A percentile compares a stretch with the other conserved stretches of the same genome.
Conservation (phyloP, 2,113 vertebrate genomes). For the Oophaga pumilio region DNA sequence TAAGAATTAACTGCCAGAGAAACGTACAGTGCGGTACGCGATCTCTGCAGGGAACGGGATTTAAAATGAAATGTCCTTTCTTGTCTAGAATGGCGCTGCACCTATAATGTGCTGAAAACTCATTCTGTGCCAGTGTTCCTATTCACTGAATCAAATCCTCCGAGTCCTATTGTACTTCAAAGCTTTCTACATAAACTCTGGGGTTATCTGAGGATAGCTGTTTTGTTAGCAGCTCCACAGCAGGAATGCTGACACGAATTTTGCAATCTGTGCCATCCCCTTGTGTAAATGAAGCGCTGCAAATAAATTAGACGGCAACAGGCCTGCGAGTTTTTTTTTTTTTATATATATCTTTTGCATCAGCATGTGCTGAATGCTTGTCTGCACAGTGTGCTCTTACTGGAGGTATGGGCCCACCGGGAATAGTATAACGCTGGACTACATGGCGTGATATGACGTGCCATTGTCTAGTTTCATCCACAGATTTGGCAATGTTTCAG, state of each 20-base stretch:
- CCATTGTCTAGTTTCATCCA: background rate
- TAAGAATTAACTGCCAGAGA: background rate
- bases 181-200: constrained; percentile 32
- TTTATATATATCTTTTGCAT: constrained; percentile 35
- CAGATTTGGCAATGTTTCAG: background rate
- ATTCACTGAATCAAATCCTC: constrained; percentile 36
- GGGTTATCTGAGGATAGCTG: constrained; percentile 46
- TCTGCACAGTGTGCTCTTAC: constrained; percentile 17
- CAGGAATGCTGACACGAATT: constrained; percentile 54
- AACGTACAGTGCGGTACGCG: background rate
- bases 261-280: constrained; percentile 51
- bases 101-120: constrained; percentile 43
- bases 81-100: background rate
- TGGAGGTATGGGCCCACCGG: background rate
- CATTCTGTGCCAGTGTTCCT: constrained; percentile 38
- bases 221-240: constrained; percentile 46
- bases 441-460: background rate
- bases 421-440: background rate
- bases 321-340: constrained; percentile 6
- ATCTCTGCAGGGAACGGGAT: background rate
- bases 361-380: background rate
- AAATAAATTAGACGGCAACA: constrained; percentile 38
- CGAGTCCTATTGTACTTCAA: constrained; percentile 48
- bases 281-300: constrained; percentile 48
- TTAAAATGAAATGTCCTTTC: constrained; percentile 1